Base-by-base conservation (phyloP, 2,797 vertebrate genomes). In the Enteromius treurensis region DNA sequence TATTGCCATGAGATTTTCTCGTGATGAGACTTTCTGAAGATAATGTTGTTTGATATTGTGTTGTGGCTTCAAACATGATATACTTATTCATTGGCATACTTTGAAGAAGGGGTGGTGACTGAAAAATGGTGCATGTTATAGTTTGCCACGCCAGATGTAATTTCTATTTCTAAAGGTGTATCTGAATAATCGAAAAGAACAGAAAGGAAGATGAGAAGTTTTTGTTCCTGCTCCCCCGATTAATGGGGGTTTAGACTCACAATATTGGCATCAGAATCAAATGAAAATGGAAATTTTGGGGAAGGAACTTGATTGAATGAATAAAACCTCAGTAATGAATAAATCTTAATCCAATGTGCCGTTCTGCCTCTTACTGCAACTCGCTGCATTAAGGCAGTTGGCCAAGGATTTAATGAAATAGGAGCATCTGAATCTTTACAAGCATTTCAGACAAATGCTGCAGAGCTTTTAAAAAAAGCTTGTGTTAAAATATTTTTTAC, bases 241-340 rank as follows among this genome's bases (percentile, higher is more conserved):
- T 81, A 81, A 81, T 71, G 26, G 68, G 42, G 34, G 29, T 67
- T 79, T 69, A 58, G 68, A 37, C n/a, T 69, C n/a, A 47, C 21
- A n/a, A 71, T 60, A 32, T 71, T 80, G 79, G 68, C 40, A 71
- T 71, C 23, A n/a, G 67, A 80, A 71, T 80, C 17, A 62, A 81
- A 81, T 81, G 79, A 73, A 81, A 81, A 73, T 81, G 68, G 68
- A 81, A 34, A 73, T 81, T 73, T 81, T 47, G 13, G 37, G 34
- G 19, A 70, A 58, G 68, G 32, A 68, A 42, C n/a, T 65, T 67
- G 73, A 76, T 23, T 17, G 67, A 49, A 37, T 77, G 71, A 82
- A 62, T 69, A 80, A 79, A 55, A 58, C n/a, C 67, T 45, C 19
- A 45, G 17, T 67, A 76, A 81, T 85, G 73, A 84, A 79, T 47